phyloP scores from a whole-genome alignment of 2,888 invertebrate genomes.

The Amaurobius ferox region DNA sequence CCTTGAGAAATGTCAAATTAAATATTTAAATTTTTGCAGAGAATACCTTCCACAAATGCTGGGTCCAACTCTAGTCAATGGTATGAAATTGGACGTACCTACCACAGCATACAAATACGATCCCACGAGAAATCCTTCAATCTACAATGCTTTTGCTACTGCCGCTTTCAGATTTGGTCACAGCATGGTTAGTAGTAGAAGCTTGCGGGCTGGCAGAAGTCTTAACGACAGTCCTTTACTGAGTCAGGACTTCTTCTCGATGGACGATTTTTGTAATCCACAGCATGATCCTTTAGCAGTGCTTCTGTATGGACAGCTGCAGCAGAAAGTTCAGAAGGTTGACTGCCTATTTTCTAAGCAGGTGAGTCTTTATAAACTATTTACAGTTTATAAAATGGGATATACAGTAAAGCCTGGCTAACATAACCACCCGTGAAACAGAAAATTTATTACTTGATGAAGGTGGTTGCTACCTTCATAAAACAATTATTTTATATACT shows the following conservation, averaged over 20 bases:
- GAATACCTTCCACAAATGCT: conserved; percentile 40
- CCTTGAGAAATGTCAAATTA: no score
- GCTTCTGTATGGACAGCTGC: conserved; percentile 93
- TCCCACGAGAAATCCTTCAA: conserved; percentile 88
- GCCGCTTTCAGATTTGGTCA: conserved; percentile 95
- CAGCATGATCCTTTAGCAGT: conserved; percentile 92
- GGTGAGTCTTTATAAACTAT: conserved; percentile 12
- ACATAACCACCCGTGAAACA: no score
- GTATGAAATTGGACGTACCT: conserved; percentile 28
- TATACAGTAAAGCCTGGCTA: no score
- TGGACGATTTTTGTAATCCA: conserved; percentile 86
- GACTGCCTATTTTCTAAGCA: conserved; percentile 92
- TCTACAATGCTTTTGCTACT: conserved; percentile 91
- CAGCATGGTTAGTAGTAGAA: conserved; percentile 85
- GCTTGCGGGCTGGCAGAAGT: conserved; percentile 27
- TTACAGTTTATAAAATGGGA: neutral
- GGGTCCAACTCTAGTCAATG: conserved; percentile 2
- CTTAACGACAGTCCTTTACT: conserved; percentile 85
- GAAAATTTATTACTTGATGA: no score
- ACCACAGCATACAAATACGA: conserved; percentile 89
- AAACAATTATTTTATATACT: no score
- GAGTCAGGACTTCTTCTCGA: conserved; percentile 80
- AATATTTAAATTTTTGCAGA: neutral
- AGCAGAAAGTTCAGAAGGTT: conserved; percentile 95
- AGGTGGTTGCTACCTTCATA: no score